Conservation (phyloP, 2,888 invertebrate species). For the Agrotis puta region DNA sequence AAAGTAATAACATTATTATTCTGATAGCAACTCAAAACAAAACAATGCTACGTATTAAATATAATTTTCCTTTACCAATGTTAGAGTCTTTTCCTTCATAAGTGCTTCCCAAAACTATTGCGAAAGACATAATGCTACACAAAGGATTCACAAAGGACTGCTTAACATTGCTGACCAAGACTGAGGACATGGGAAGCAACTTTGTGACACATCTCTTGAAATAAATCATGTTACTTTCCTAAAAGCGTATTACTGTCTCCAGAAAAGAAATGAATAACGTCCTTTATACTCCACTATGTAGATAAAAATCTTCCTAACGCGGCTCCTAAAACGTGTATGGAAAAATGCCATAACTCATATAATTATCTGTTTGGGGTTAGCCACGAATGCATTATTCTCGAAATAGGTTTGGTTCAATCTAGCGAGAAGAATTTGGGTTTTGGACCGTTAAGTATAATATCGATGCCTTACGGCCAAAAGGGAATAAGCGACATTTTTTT, state of each 20-base stretch:
- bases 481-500: too few species aligned
- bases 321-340: not conserved
- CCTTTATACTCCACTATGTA: not conserved
- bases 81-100: not conserved
- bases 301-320: not conserved
- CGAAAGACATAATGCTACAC: not conserved
- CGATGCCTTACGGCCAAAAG: too few species aligned
- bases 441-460: too few species aligned
- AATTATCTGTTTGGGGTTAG: too few species aligned
- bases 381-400: too few species aligned
- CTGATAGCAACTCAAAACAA: not conserved
- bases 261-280: not conserved
- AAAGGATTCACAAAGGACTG: conserved; percentile 23
- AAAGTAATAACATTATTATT: too few species aligned
- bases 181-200: conserved; percentile 2
- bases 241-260: conserved; percentile 36
- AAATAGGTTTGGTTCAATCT: too few species aligned
- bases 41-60: not conserved
- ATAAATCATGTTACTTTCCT: conserved; percentile 33
- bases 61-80: not conserved
- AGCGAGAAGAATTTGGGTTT: too few species aligned
- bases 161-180: conserved; percentile 1
- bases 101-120: conserved; percentile 3
- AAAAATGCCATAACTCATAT: too few species aligned
- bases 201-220: conserved; percentile 25